Conservation (phyloP, 2,113 vertebrate species). For the Cygnus atratus region DNA sequence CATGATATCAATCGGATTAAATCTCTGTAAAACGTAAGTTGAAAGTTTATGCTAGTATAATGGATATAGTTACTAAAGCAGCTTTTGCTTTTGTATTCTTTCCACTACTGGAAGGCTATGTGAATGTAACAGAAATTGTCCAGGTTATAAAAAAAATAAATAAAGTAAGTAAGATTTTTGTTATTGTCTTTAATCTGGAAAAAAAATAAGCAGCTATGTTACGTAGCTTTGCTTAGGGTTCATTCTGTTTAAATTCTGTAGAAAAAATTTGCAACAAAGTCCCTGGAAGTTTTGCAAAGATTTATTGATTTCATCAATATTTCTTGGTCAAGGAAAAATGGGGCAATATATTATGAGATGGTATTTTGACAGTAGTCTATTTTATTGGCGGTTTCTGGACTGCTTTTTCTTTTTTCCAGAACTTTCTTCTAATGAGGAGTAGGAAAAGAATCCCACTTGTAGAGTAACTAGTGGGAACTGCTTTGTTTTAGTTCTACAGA, state of each 20-base stretch:
- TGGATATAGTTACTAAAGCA: background rate
- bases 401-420: background rate
- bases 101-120: background rate
- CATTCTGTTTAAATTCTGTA: background rate
- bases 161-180: background rate
- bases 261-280: background rate
- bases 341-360: background rate
- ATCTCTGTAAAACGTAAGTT: background rate
- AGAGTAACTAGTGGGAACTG: background rate
- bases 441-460: background rate
- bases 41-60: background rate
- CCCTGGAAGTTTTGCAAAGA: background rate
- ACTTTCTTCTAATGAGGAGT: background rate
- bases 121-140: background rate
- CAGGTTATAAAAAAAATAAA: background rate
- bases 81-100: background rate
- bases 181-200: background rate
- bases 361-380: background rate
- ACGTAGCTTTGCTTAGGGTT: background rate
- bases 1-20: background rate
- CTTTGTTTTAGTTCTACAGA: background rate
- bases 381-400: background rate
- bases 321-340: background rate
- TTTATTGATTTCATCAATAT: background rate
- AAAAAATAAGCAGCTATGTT: fast-evolving